These are phyloP conservation scores for Alauda arvensis DNA, from an alignment of 2,797 vertebrate genomes.

Conservation along the genomic window DNA sequence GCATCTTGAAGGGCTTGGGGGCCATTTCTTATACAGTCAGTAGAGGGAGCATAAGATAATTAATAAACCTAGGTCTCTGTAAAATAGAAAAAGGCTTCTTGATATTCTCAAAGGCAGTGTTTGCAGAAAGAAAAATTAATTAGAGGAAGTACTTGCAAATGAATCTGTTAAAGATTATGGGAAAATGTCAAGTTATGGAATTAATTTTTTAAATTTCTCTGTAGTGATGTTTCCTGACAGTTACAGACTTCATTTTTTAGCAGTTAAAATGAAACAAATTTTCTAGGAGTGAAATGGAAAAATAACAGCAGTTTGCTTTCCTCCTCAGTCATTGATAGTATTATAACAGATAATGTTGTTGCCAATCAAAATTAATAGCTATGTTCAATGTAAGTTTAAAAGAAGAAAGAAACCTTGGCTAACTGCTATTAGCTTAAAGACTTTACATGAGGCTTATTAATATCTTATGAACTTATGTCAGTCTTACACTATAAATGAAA, in stretches of 20 bases:
- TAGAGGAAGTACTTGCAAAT: not conserved
- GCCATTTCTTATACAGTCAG: not conserved
- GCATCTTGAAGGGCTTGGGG: not conserved
- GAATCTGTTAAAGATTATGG: not conserved
- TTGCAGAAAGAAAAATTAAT: not conserved
- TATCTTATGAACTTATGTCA: not conserved
- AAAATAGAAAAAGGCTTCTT: not conserved
- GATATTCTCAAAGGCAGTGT: not conserved
- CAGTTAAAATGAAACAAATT: not conserved
- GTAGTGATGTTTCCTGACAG: not conserved
- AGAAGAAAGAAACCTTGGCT: not conserved
- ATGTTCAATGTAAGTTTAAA: not conserved
- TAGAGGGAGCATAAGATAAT: conserved; percentile 24
- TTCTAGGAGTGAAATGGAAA: not conserved
- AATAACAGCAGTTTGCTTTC: not conserved
- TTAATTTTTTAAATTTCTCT: not conserved
- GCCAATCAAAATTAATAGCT: not conserved
- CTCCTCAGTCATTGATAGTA: not conserved
- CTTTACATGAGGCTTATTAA: not conserved
- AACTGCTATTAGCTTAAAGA: not conserved
- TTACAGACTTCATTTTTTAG: not conserved
- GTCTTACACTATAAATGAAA: not conserved
- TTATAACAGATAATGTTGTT: not conserved
- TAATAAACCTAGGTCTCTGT: not conserved
- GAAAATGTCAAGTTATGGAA: not conserved